Conservation (phyloP, 1,140 invertebrate species). For the Bombyx mori region DNA sequence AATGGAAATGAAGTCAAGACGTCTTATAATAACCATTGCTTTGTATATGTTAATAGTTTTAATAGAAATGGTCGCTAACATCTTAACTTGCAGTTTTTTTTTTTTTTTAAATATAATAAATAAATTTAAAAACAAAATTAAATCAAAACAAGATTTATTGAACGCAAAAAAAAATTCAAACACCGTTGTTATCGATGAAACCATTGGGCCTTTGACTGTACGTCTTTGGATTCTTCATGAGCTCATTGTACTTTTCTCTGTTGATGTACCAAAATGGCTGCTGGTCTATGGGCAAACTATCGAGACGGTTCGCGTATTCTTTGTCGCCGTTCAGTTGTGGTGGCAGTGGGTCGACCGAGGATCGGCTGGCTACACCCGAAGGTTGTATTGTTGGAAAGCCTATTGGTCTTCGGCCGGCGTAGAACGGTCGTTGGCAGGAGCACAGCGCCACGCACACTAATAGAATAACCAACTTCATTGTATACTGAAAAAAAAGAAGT, state of each 20-base stretch:
- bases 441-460: constrained; percentile 6
- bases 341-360: constrained; percentile 7
- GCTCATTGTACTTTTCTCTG: constrained; percentile 10
- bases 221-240: constrained; percentile 19
- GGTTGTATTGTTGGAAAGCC: constrained; percentile 11
- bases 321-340: constrained; percentile 41
- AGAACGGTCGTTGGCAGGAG: constrained; percentile 17
- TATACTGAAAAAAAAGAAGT: too few species aligned
- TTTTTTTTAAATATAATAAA: too few species aligned
- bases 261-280: constrained; percentile 64
- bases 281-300: constrained; percentile 39
- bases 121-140: background rate
- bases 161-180: constrained; percentile 1
- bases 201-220: constrained; percentile 18
- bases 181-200: constrained; percentile 12
- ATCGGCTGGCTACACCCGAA: constrained; percentile 1
- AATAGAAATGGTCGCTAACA: too few species aligned
- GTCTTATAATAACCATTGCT: too few species aligned
- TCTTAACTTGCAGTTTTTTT: too few species aligned
- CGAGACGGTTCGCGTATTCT: constrained; percentile 36
- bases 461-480: background rate
- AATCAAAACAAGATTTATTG: background rate
- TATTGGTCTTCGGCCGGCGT: constrained; percentile 16
- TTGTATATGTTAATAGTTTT: too few species aligned
- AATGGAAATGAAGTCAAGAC: too few species aligned